Base-by-base conservation (phyloP, 2,888 invertebrate species). In the Morinoia aosen region DNA sequence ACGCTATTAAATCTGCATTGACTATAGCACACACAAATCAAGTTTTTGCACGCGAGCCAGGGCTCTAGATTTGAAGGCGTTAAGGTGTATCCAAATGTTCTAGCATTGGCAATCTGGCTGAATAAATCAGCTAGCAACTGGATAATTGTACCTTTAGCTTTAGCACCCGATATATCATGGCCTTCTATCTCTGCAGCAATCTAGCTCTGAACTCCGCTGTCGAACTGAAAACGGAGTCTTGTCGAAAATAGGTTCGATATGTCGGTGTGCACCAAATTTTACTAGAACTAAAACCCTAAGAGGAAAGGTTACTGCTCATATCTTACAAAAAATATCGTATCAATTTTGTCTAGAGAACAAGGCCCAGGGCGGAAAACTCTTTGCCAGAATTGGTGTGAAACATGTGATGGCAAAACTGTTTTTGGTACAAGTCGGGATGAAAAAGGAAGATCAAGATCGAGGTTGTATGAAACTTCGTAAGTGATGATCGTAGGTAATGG, bases 121-220 rank as follows among this genome's bases (percentile, higher is more conserved):
- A 57, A 93, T 93, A 93, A 93, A 93, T 93, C 93, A 93, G 48
- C 93, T 93, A 93, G 57, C 93, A 93, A 93, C 57, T 93, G 93
- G 56, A 56, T 93, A 93, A 93, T 93, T 93, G 93, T 58, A 93
- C n/a, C 58, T 57, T 93, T 56, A 57, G 93, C 93, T 93, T 93
- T 93, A 93, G 57, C 93, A 93, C 93, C 57, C 93, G 93, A 93
- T 93, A 93, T 33, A 93, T 93, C 93, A 93, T 33, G 48, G 56
- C 93, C 57, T 33, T 12, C 56, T 93, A 93, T 93, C 93, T 5
- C 57, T 48, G 19, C 56, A n/a, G 33, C 57, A 56, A 93, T 93
- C 93, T 93, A 56, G 33, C 14, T 57, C 33, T 93, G 57, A 93
- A 93, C 93, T 57, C 57, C 56, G 93, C 56, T 48, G 48, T 93